Evolutionary conservation across 2,888 invertebrate genomes (phyloP), one percentile per base, ranked within the genome.

Genomic region (Agrotis exclamationis): DNA sequence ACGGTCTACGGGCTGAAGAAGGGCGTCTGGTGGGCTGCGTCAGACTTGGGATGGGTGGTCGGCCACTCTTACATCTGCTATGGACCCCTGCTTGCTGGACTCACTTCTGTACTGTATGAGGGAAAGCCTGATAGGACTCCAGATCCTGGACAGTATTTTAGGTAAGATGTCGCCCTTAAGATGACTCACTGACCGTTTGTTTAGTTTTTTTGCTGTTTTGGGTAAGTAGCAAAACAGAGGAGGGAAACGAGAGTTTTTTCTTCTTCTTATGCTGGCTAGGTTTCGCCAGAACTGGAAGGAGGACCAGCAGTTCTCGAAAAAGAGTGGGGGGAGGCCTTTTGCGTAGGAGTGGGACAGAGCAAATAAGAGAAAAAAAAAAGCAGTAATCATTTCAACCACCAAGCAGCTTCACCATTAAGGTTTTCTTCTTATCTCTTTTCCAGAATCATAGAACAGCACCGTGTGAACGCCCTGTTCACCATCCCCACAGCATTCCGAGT

Each of bases 111-210:
- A 24, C 97, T 99, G 95, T 98, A 98, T 88, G 98, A 99, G 93
- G 99, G 99, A 3, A 99, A 99, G 90, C 99, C 99, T 0, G 99
- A 99, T 85, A 97, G 99, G 76, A 99, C 99, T 0, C 99, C 99
- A 0, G 98, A 99, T 93, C 98, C 99, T 5, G 98, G 98, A 51
- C 98, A 98, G 90, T 99, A 99, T 94, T 99, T 99, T 92, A 97
- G 98, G 98, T 98, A 89, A 85, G 74, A 7, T 7, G 1, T 33
- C 33, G 33, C 33, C 33, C 33, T 7, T 33, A 33, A 33, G 33
- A 33, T 33, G 33, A 33, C 33, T 7, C 33, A 33, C 33, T 33
- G 33, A 7, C 33, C 33, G 33, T 33, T 33, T 33, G 4, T 6
- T 33, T 33, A 7, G 33, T 4, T 33, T 33, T 0, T 33, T 33